Evolutionary conservation across 2,888 invertebrate genomes (phyloP).

Genomic region (Apamea epomidion): DNA sequence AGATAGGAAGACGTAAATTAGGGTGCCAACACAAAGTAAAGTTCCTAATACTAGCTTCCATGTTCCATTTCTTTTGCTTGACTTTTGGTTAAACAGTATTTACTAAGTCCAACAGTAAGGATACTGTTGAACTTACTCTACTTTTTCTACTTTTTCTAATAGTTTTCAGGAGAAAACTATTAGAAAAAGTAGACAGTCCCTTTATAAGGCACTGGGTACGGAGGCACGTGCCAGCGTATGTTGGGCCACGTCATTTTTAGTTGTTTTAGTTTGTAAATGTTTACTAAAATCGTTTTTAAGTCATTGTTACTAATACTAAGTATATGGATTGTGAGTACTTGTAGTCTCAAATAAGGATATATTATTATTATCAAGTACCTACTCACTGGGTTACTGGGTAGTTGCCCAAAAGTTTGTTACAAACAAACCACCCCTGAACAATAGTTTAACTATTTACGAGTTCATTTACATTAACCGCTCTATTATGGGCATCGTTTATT

Average conservation of each 20-base stretch:
- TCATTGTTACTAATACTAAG: neutral
- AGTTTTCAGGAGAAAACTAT: too few relatives aligned
- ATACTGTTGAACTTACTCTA: too few relatives aligned
- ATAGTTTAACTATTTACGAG: neutral
- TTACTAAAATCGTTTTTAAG: neutral
- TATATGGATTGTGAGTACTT: neutral
- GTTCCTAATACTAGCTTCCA: neutral
- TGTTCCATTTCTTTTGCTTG: neutral
- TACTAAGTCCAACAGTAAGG: neutral
- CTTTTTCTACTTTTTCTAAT: too few relatives aligned
- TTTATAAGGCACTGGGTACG: neutral
- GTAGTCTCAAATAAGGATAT: neutral
- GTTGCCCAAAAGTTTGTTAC: neutral
- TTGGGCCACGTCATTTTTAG: neutral
- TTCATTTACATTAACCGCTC: constrained; percentile 41
- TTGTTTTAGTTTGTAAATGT: neutral
- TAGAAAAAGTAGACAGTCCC: neutral
- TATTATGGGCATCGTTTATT: constrained; percentile 42
- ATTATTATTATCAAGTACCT: neutral
- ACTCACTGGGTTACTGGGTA: neutral
- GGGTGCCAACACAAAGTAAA: neutral
- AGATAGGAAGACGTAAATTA: constrained; percentile 2
- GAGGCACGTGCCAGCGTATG: neutral
- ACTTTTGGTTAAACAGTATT: neutral
- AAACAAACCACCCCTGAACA: neutral